phyloP scores from a whole-genome alignment of 1,140 invertebrate genomes.

The Zaprionus ornatus region DNA sequence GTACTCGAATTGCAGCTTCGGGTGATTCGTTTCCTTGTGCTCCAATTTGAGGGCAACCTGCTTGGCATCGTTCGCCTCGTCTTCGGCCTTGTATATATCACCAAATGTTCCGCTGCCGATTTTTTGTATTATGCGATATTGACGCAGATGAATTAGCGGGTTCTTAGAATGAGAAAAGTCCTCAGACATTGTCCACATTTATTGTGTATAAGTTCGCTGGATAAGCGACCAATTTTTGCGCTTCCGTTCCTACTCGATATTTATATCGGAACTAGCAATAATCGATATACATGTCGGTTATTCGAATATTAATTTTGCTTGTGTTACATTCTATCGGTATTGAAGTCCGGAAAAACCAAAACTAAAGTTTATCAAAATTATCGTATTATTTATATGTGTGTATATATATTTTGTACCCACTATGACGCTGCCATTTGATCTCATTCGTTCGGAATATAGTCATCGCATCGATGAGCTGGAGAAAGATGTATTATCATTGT shows the following conservation, averaged over 20 bases:
- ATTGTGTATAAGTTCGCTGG: neutral
- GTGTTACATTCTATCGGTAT: neutral
- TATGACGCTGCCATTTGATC: conserved; percentile 10
- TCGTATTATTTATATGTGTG: neutral
- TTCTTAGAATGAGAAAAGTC: neutral
- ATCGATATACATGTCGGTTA: neutral
- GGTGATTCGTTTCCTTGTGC: conserved; percentile 92
- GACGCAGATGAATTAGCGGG: too few species aligned
- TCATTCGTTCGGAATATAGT: conserved; percentile 13
- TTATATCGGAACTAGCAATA: neutral
- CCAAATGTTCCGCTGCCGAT: conserved; percentile 95
- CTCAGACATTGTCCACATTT: neutral
- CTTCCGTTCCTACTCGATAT: neutral
- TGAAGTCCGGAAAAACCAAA: neutral
- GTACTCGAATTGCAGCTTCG: conserved; percentile 97
- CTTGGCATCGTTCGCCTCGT: conserved; percentile 94
- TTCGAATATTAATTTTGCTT: neutral
- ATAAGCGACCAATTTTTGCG: too few species aligned
- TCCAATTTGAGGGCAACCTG: conserved; percentile 98
- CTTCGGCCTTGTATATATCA: conserved; percentile 97
- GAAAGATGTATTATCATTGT: conserved; percentile 22
- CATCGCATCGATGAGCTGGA: conserved; percentile 30
- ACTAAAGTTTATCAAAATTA: neutral
- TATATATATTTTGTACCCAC: neutral
- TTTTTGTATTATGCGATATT: neutral